Conservation (phyloP, 64 coral and sea anemone species). For the Trachythela sp. region DNA sequence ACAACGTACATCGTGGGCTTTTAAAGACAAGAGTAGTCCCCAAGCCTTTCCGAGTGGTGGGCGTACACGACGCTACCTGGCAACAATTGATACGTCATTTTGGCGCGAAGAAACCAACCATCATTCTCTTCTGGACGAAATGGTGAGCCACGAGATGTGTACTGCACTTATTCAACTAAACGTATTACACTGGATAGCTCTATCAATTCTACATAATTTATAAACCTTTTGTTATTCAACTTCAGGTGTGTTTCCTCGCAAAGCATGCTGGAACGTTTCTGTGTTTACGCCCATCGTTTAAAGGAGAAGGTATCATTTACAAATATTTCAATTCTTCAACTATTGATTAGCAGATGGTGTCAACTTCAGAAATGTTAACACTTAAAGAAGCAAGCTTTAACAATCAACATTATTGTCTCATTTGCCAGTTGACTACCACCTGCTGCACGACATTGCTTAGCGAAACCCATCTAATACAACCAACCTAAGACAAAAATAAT, state of each 20-base stretch:
- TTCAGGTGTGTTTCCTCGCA: not conserved
- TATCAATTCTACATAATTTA: too few relatives aligned
- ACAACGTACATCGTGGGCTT: not conserved
- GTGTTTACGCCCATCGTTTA: not conserved
- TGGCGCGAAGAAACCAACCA: not conserved
- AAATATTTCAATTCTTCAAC: not conserved
- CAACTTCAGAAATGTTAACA: too few relatives aligned
- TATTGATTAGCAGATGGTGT: too few relatives aligned
- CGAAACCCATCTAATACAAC: too few relatives aligned
- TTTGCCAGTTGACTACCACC: too few relatives aligned
- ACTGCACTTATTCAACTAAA: too few relatives aligned
- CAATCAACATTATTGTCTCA: too few relatives aligned
- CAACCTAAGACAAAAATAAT: too few relatives aligned
- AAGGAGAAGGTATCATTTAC: not conserved
- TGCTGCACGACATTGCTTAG: too few relatives aligned
- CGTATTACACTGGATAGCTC: too few relatives aligned
- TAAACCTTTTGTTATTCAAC: too few relatives aligned
- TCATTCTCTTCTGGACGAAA: not conserved
- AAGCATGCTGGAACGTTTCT: not conserved
- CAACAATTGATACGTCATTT: not conserved
- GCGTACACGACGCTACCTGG: not conserved
- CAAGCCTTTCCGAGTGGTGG: not conserved
- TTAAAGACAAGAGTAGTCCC: not conserved
- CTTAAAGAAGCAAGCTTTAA: too few relatives aligned
- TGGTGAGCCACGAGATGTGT: not conserved